Evolutionary conservation across 2,797 vertebrate species (phyloP), one percentile per base, ranked within the genome.

Genomic region (Adelosebastes latens): DNA sequence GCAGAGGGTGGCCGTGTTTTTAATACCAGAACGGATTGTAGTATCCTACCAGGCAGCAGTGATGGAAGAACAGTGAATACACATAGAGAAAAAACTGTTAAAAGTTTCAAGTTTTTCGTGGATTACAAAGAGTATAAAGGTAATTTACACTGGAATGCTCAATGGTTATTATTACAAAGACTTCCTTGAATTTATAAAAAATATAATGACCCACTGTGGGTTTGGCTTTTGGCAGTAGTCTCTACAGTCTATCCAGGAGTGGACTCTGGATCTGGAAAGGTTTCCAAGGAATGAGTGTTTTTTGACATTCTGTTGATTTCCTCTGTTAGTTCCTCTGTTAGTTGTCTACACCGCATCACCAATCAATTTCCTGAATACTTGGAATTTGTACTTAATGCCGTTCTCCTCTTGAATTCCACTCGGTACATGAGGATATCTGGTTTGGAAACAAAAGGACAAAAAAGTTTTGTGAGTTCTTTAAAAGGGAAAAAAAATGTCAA

Each of bases 361-460:
- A 0, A 46, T 46, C 46, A 87, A 80, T 86, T 79, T 96, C 90
- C 95, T 95, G 85, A 95, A 97, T 8, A 97, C 95, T 84, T 96
- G 92, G 82, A 88, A 96, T 89, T 94, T 92, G 81, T 94, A 97
- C 76, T 90, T 92, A 1, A 96, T 92, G n/a, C 95, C 94, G 2
- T 96, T 95, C 81, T 97, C 96, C 87, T 97, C 96, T 79, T 96
- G 96, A 82, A 96, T 89, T 68, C 84, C 95, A 75, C 84, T 72
- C 1, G 95, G 95, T 3, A 97, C 93, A 20, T 90, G 91, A 12
- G 94, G 93, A 89, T 95, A 96, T 11, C 96, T 97, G 34, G 61
- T 29, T 62, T 60, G 71, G 53, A 87, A 79, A 83, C 36, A 74
- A 31, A 72, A 55, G 10, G 61, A 39, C n/a, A 62, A 34, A 49